Evolutionary conservation across 2,113 vertebrate genomes (phyloP).

Genomic region (Megaceryle maxima): DNA sequence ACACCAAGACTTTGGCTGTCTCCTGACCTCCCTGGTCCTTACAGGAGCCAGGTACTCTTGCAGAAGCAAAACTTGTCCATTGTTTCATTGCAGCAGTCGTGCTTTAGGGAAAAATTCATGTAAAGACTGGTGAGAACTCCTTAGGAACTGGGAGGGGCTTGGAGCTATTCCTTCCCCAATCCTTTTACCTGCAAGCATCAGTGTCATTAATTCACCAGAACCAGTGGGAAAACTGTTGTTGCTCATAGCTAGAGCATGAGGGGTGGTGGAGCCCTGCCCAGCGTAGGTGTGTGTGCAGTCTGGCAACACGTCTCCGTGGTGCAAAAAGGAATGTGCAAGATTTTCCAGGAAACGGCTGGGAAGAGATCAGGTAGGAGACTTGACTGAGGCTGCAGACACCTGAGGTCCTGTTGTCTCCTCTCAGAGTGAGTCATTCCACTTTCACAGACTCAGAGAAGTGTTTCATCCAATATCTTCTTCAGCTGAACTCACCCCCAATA

Average conservation of each 20-base stretch:
- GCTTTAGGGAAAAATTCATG: background rate
- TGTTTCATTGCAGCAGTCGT: accelerated
- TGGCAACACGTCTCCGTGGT: accelerated
- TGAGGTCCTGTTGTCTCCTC: background rate
- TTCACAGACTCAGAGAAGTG: accelerated
- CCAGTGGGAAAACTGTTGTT: background rate
- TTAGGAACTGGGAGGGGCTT: accelerated
- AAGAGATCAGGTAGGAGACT: accelerated
- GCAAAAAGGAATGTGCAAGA: background rate
- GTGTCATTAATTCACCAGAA: background rate
- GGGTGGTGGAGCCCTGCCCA: background rate
- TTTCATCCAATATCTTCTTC: background rate
- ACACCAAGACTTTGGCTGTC: background rate
- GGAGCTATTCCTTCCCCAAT: background rate
- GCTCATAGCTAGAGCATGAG: accelerated
- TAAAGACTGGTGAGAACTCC: background rate
- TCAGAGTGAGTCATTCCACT: accelerated
- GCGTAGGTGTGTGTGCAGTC: background rate
- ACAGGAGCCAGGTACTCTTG: background rate
- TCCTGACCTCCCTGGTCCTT: background rate
- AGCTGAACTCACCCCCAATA: background rate
- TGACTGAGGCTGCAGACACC: background rate
- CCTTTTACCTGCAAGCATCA: background rate
- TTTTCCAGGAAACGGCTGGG: accelerated
- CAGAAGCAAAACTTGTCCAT: accelerated